These are phyloP conservation scores for Gavia stellata DNA, from an alignment of 2,113 vertebrate genomes.

Conservation along the genomic window DNA sequence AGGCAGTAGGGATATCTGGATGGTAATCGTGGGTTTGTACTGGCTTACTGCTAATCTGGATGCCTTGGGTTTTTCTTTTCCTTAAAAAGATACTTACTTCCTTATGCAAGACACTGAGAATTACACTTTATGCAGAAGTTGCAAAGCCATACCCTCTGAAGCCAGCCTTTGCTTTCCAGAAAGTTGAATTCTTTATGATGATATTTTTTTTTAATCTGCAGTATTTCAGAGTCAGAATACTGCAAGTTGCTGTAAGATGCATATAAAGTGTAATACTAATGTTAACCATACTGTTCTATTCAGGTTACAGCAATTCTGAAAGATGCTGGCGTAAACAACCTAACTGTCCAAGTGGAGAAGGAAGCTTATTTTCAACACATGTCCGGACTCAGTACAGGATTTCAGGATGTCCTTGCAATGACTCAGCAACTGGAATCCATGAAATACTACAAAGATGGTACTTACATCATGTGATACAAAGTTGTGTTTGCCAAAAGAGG, in stretches of 20 bases:
- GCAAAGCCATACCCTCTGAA: background rate
- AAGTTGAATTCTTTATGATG: background rate
- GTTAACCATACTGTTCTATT: background rate
- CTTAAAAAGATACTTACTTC: background rate
- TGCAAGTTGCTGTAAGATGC: background rate
- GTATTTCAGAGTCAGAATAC: background rate
- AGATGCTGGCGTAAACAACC: constrained; percentile 92
- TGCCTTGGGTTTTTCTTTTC: background rate
- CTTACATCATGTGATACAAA: constrained; percentile 87
- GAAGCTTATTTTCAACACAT: constrained; percentile 98
- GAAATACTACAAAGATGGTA: constrained; percentile 91
- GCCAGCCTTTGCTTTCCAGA: background rate
- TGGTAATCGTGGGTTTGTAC: background rate
- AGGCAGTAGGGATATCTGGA: background rate
- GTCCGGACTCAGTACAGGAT: constrained; percentile 94
- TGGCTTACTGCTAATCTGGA: background rate
- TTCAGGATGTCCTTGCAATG: constrained; percentile 93
- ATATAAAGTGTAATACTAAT: background rate
- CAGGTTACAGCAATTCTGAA: constrained; percentile 93
- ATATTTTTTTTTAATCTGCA: background rate
- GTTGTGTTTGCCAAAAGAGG: background rate
- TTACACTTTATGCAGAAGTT: background rate
- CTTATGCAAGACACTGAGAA: background rate
- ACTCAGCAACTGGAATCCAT: constrained; percentile 94
- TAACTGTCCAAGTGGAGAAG: constrained; percentile 97